Evolutionary conservation across 1,140 invertebrate genomes (phyloP).

Genomic region (Drosophila pseudoananassae): DNA sequence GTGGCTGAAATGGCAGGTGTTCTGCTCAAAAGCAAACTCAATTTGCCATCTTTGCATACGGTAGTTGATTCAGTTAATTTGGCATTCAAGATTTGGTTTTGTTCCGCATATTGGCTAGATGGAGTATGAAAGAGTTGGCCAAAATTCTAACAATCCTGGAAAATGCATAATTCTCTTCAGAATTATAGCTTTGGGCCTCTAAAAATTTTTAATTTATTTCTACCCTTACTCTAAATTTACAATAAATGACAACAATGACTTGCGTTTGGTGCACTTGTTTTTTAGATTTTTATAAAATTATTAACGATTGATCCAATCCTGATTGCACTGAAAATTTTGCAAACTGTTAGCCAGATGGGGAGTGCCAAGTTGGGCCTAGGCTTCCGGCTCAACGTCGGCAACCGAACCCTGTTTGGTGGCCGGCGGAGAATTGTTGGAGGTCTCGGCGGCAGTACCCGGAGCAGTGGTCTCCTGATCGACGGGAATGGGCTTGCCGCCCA

Average conservation of each 20-base stretch:
- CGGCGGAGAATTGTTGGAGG: background rate
- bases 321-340: slow-evolving; percentile 10
- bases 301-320: background rate
- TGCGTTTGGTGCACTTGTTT: background rate
- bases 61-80: background rate
- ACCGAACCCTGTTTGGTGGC: slow-evolving; percentile 11
- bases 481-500: slow-evolving; percentile 45
- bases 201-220: background rate
- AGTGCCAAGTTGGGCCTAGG: background rate
- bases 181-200: background rate
- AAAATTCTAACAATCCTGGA: background rate
- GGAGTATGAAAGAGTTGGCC: background rate
- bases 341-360: background rate
- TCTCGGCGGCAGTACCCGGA: background rate
- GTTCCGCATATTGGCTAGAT: slow-evolving; percentile 5
- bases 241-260: background rate
- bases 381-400: slow-evolving; percentile 20
- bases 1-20: slow-evolving; percentile 30
- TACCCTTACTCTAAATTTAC: background rate
- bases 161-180: background rate
- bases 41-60: slow-evolving; percentile 18
- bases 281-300: background rate
- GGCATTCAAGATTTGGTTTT: background rate
- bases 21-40: slow-evolving; percentile 4
- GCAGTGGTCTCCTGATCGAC: background rate